Evolutionary conservation across 2,113 vertebrate species (phyloP).

Genomic region (Isurus oxyrinchus): DNA sequence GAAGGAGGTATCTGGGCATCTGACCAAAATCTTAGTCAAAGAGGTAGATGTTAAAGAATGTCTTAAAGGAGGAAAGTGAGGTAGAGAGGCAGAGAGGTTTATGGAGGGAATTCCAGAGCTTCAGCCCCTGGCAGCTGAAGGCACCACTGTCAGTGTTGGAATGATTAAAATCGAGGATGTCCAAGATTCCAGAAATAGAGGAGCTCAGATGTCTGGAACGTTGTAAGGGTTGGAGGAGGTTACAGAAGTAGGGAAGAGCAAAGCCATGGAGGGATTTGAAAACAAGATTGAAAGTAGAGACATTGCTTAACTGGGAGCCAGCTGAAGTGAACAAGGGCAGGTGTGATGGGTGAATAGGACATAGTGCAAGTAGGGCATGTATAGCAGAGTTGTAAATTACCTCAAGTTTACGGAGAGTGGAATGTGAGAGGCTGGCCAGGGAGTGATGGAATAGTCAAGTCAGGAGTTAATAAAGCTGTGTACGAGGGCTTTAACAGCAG

Average conservation of each 20-base stretch:
- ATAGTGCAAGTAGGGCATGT: background rate
- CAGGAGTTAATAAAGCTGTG: background rate
- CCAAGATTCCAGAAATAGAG: background rate
- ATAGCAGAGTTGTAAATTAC: background rate
- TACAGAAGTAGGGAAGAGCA: background rate
- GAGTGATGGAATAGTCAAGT: background rate
- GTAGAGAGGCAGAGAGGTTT: background rate
- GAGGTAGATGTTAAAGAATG: background rate
- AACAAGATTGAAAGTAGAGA: background rate
- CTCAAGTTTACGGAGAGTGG: background rate
- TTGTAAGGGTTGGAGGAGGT: background rate
- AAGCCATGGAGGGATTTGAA: background rate
- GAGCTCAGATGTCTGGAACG: background rate
- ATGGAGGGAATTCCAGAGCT: background rate
- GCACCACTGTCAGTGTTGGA: background rate
- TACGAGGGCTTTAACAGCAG: background rate
- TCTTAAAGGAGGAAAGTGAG: too few relatives aligned
- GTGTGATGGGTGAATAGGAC: background rate
- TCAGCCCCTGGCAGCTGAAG: background rate
- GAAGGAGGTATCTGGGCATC: background rate
- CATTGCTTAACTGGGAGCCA: too few relatives aligned
- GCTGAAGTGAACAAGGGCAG: background rate
- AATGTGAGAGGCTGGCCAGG: background rate
- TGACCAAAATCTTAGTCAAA: background rate
- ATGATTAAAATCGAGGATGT: background rate